Conservation (phyloP, 2,888 invertebrate genomes). For the Zhuqinia jingwanae region DNA sequence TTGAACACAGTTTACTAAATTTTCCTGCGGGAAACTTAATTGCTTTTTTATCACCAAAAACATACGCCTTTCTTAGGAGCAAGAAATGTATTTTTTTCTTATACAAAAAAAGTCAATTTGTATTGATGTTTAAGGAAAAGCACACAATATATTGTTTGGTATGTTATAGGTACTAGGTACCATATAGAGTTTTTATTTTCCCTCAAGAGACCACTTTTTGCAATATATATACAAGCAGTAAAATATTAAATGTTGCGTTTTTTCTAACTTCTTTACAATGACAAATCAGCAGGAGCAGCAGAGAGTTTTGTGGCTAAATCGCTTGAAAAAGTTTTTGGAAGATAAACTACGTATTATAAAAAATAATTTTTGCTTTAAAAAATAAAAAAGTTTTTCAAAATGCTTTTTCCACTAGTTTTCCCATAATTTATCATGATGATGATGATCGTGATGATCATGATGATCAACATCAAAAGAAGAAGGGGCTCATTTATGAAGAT, state of each 20-base stretch:
- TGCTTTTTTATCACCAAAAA: constrained; percentile 16
- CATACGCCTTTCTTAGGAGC: neutral
- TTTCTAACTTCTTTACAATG: too few relatives aligned
- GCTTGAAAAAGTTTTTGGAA: neutral
- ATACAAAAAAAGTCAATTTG: too few relatives aligned
- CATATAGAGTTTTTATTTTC: too few relatives aligned
- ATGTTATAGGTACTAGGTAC: too few relatives aligned
- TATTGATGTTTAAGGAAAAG: too few relatives aligned
- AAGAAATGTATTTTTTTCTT: neutral
- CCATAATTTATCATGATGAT: too few relatives aligned
- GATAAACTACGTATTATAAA: neutral
- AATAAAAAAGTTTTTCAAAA: too few relatives aligned
- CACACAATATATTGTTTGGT: too few relatives aligned
- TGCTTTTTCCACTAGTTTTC: neutral
- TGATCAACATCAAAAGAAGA: too few relatives aligned
- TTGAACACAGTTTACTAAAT: constrained; percentile 31
- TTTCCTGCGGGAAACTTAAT: constrained; percentile 25
- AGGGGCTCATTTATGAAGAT: constrained; percentile 2
- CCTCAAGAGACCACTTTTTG: neutral
- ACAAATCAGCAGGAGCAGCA: neutral
- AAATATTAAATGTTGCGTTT: neutral
- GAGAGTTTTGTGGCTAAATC: neutral
- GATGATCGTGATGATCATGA: neutral
- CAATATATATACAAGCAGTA: neutral
- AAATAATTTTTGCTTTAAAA: too few relatives aligned